These are phyloP conservation scores for Noctua comes DNA, from an alignment of 2,888 invertebrate species.

Conservation along the genomic window DNA sequence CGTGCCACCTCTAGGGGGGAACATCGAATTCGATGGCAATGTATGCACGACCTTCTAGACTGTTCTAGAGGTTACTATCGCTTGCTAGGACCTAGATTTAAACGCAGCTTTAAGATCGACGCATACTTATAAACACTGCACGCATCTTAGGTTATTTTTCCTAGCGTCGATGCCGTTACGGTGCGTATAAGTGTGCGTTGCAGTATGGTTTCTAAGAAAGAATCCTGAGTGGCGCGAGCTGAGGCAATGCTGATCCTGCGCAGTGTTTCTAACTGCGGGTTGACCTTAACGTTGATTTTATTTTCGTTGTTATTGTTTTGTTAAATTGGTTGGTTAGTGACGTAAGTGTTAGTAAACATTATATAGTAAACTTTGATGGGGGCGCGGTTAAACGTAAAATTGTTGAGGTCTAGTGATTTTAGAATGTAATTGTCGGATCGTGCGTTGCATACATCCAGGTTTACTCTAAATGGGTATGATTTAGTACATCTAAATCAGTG, in stretches of 20 bases:
- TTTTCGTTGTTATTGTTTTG: slow-evolving; percentile 54
- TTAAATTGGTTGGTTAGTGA: slow-evolving; percentile 58
- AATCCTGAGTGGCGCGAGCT: not conserved
- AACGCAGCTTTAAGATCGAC: slow-evolving; percentile 47
- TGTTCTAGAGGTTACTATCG: slow-evolving; percentile 51
- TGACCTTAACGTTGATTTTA: slow-evolving; percentile 15
- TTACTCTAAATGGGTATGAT: slow-evolving; percentile 23
- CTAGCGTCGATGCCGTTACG: not conserved
- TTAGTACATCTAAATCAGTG: slow-evolving; percentile 2
- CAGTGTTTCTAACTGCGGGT: not conserved
- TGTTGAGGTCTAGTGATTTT: slow-evolving; percentile 16
- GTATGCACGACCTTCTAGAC: slow-evolving; percentile 83
- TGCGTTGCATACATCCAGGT: not conserved
- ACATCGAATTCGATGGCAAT: slow-evolving; percentile 86
- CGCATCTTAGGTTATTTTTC: not conserved
- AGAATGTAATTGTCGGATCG: not conserved
- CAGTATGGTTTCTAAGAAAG: not conserved
- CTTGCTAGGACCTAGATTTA: slow-evolving; percentile 51
- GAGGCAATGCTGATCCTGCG: not conserved
- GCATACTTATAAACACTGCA: slow-evolving; percentile 6
- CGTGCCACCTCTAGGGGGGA: slow-evolving; percentile 70
- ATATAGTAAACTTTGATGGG: slow-evolving; percentile 4
- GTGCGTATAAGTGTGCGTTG: slow-evolving; percentile 1
- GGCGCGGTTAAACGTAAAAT: not conserved
- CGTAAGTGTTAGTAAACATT: slow-evolving; percentile 40